phyloP scores from a whole-genome alignment of 2,888 invertebrate genomes.

The Idaea aversata region DNA sequence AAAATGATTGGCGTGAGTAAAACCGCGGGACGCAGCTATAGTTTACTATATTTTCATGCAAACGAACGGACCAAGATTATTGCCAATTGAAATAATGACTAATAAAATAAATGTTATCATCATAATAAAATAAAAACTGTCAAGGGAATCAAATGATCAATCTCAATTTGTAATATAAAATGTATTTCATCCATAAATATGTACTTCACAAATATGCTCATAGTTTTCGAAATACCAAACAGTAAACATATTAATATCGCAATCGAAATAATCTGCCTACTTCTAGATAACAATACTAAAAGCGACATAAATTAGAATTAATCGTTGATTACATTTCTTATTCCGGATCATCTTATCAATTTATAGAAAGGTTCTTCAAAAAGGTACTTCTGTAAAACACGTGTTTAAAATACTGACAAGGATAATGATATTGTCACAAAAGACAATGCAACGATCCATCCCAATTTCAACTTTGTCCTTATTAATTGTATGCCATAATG shows the following conservation, averaged over 20 bases:
- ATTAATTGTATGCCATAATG: too few relatives aligned
- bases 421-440: too few relatives aligned
- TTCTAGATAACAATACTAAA: constrained; percentile 4
- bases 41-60: too few relatives aligned
- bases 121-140: background rate
- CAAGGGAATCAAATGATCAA: background rate
- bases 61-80: too few relatives aligned
- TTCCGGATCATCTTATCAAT: background rate
- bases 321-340: background rate
- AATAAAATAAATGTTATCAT: too few relatives aligned
- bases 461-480: too few relatives aligned
- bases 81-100: too few relatives aligned
- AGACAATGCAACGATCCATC: too few relatives aligned
- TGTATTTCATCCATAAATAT: too few relatives aligned
- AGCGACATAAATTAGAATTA: background rate
- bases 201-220: background rate
- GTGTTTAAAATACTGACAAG: background rate
- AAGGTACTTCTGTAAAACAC: background rate
- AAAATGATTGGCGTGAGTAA: too few relatives aligned
- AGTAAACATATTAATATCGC: background rate
- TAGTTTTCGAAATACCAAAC: background rate
- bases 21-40: too few relatives aligned
- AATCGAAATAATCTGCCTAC: background rate
- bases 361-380: background rate
- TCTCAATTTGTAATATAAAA: background rate